Conservation (phyloP, 1,140 invertebrate species). For the Formica selysi region DNA sequence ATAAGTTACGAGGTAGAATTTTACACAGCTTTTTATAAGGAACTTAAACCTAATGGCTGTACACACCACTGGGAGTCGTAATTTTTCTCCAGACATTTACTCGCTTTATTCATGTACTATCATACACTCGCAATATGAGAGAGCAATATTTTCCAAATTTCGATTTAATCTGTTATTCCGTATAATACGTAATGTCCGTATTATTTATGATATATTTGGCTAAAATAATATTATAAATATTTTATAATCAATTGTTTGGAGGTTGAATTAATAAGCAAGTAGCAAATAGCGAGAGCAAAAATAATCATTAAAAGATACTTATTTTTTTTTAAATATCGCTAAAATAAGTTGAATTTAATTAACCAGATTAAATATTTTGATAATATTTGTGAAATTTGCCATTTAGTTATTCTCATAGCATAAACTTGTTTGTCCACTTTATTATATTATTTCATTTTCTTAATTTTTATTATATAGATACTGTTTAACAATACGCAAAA, state of each 20-base stretch:
- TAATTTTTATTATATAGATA: not conserved
- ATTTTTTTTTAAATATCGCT: not conserved
- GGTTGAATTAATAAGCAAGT: not conserved
- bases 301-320: not conserved
- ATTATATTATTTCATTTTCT: too few species aligned
- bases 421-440: too few species aligned
- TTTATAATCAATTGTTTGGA: not conserved
- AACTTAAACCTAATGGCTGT: not conserved
- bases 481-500: not conserved
- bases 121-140: not conserved
- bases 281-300: not conserved
- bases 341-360: not conserved
- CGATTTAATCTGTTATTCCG: constrained; percentile 25
- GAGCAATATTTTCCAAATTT: constrained; percentile 5
- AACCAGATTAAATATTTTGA: not conserved
- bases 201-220: not conserved
- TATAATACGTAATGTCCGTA: constrained; percentile 12
- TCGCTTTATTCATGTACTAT: not conserved
- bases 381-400: not conserved
- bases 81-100: constrained; percentile 6
- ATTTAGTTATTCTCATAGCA: too few species aligned
- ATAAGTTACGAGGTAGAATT: constrained; percentile 38
- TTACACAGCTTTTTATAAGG: constrained; percentile 2
- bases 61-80: not conserved
- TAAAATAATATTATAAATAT: constrained; percentile 5